Percentiles rank a stretch among this genome's conserved stretches.
Evolutionary conservation across 2,888 invertebrate genomes (phyloP).

Genomic region (Dicyrtomina minuta): DNA sequence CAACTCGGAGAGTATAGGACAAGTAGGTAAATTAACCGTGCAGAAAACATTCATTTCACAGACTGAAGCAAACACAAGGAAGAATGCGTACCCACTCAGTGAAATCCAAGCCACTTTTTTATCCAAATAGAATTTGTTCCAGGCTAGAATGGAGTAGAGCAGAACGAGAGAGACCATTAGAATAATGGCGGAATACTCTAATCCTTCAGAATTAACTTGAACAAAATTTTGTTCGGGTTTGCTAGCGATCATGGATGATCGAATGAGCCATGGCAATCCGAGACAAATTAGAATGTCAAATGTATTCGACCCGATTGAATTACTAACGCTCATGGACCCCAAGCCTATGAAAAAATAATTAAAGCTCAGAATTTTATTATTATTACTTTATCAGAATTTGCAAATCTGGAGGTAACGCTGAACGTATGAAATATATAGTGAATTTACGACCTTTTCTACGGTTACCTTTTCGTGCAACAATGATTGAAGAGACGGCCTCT

Average conservation of each 20-base stretch:
- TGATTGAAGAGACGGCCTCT: slow-evolving; percentile 89
- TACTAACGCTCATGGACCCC: slow-evolving; percentile 88
- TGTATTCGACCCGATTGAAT: slow-evolving; percentile 86
- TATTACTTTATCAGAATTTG: no score
- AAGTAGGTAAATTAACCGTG: slow-evolving; percentile 83
- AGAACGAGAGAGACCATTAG: slow-evolving; percentile 80
- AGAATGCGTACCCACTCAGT: slow-evolving; percentile 81
- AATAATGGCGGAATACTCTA: slow-evolving; percentile 88
- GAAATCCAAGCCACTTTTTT: slow-evolving; percentile 78
- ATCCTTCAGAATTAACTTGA: slow-evolving; percentile 84
- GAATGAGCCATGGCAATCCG: slow-evolving; percentile 85
- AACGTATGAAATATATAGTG: no score
- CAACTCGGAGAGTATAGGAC: no score
- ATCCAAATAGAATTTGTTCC: slow-evolving; percentile 84
- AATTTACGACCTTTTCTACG: not conserved
- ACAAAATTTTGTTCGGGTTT: slow-evolving; percentile 71
- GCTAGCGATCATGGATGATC: slow-evolving; percentile 77
- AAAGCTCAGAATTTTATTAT: no score
- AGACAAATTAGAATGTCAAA: slow-evolving; percentile 85
- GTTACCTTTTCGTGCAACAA: slow-evolving; percentile 87
- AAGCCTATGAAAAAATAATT: no score
- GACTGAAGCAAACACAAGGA: slow-evolving; percentile 81
- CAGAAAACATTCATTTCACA: slow-evolving; percentile 93
- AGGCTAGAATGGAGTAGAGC: slow-evolving; percentile 78
- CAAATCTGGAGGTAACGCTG: no score